Evolutionary conservation across 2,797 vertebrate genomes (phyloP).

Genomic region (Tolypeutes matacus): DNA sequence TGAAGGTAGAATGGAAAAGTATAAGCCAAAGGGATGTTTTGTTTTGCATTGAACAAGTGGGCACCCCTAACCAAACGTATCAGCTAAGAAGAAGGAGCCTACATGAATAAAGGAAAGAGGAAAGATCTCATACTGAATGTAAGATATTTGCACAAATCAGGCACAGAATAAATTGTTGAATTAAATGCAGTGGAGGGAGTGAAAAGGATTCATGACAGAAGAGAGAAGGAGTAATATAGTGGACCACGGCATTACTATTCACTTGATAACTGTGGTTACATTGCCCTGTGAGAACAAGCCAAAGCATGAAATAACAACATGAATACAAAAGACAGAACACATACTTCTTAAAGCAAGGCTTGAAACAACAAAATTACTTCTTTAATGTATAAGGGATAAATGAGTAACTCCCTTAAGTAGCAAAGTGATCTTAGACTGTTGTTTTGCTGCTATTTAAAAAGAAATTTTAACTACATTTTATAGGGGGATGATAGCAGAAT

Average conservation of each 20-base stretch:
- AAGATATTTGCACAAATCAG: not conserved
- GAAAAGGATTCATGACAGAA: not conserved
- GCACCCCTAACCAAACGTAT: not conserved
- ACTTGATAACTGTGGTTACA: not conserved
- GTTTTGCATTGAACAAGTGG: not conserved
- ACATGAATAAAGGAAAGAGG: not conserved
- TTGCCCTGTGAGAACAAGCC: accelerated
- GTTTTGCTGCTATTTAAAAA: not conserved
- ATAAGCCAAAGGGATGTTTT: not conserved
- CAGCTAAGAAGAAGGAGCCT: not conserved
- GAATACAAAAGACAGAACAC: not conserved
- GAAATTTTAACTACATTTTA: not conserved
- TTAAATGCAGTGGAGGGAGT: not conserved
- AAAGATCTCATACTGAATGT: not conserved
- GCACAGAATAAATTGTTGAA: not conserved
- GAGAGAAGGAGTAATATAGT: not conserved
- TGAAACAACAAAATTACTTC: not conserved
- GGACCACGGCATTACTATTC: not conserved
- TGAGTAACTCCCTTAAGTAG: not conserved
- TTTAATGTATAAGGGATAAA: not conserved
- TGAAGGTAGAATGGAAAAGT: not conserved
- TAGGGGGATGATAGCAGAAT: not conserved
- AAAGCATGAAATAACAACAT: not conserved
- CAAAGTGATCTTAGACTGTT: not conserved
- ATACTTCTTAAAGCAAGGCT: not conserved